These are phyloP conservation scores for Darevskia nairensis DNA, from an alignment of 2,797 vertebrate genomes.

Conservation along the genomic window DNA sequence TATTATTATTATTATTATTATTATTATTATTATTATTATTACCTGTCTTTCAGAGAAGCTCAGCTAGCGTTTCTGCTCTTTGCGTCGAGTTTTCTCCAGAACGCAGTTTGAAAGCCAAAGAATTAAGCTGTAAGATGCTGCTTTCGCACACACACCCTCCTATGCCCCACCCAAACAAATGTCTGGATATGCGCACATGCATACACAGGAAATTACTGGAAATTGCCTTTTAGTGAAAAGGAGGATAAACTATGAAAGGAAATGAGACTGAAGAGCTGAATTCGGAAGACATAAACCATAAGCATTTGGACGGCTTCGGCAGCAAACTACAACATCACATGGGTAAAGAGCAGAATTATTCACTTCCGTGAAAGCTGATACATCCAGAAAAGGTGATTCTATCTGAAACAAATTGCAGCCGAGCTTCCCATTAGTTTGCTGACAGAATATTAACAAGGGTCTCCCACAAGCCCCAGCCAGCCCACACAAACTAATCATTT, in stretches of 20 bases:
- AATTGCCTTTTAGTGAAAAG: neutral
- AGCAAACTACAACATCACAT: neutral
- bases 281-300: slow-evolving; percentile 4
- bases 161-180: neutral
- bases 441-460: slow-evolving; percentile 31
- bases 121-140: neutral
- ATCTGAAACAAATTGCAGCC: neutral
- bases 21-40: no score
- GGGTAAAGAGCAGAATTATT: neutral
- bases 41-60: neutral
- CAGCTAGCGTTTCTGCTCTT: neutral
- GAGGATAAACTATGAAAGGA: neutral
- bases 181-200: neutral
- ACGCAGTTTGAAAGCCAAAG: neutral
- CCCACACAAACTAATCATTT: neutral
- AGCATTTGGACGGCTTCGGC: neutral
- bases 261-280: neutral
- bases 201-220: neutral
- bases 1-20: no score
- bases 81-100: neutral
- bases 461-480: neutral
- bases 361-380: neutral
- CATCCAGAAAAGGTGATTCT: neutral
- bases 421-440: neutral
- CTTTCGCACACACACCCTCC: neutral